Evolutionary conservation across 2,113 vertebrate species (phyloP), one percentile per base, ranked within the genome.

Genomic region (Eptatretus burgeri): DNA sequence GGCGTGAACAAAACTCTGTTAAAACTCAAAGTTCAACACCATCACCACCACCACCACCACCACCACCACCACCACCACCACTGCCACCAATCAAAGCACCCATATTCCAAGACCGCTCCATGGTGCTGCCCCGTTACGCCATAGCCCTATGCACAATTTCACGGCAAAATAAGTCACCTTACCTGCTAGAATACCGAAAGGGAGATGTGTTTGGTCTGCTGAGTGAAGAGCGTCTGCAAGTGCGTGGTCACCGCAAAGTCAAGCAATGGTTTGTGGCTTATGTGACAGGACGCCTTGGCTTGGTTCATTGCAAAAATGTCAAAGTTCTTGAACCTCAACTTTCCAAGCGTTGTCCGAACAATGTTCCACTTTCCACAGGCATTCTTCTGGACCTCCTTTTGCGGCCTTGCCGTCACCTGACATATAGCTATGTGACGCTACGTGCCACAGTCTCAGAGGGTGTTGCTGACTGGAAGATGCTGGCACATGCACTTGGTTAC

Each of bases 201-300:
- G 91, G 91, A 1, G 89, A 94, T 68, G 89, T 81, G 1, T 73
- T 98, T 69, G 86, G 79, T 49, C 76, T 98, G 69, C 77, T 95
- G 51, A 82, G 83, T 17, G 78, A 76, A 73, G 76, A 81, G 14
- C 82, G 79, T 2, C 75, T 98, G n/a, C 83, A 74, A 74, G 85
- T 81, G 53, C 76, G 86, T 14, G 89, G 91, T 13, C 84, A 89
- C 67, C 76, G 73, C n/a, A 95, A 84, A 74, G 74, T 80, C 12
- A 98, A 98, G 71, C 85, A 93, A 62, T 98, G 91, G 89, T 91
- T 88, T 1, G 78, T 98, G 4, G 85, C 81, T 51, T 77, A 89
- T 68, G 77, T 86, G 51, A 75, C 83, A 71, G 85, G 74, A 63
- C 82, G 78, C 64, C 73, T 82, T 50, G 91, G 89, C 65, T 79